A percentile compares a stretch with the other conserved stretches of the same genome.
phyloP scores from a whole-genome alignment of 2,888 invertebrate species.

The Diarsia rubi region DNA sequence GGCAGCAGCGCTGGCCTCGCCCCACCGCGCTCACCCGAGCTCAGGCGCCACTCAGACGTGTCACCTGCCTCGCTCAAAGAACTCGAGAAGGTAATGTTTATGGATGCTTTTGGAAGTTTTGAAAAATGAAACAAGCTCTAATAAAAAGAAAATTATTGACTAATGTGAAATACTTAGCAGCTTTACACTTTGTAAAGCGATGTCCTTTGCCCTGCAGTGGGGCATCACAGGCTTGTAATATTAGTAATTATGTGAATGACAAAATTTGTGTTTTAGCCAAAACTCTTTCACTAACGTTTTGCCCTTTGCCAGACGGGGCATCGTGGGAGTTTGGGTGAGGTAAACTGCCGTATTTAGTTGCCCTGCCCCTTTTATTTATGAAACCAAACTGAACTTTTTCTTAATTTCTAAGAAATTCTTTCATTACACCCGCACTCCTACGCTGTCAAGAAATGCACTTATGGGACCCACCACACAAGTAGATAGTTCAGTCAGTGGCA shows the following conservation, averaged over 20 bases:
- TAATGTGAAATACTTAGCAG: neutral
- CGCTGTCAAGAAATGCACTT: constrained; percentile 39
- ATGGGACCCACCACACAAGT: constrained; percentile 34
- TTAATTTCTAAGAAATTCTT: constrained; percentile 21
- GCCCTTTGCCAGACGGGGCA: constrained; percentile 48
- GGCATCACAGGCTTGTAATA: neutral
- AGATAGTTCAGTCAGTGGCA: constrained; percentile 37
- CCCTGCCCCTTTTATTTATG: constrained; percentile 35
- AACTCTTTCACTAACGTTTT: constrained; percentile 29
- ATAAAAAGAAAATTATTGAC: neutral
- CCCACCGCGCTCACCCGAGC: constrained; percentile 96
- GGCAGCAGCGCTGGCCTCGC: constrained; percentile 92
- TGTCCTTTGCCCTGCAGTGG: neutral
- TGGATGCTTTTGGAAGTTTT: constrained; percentile 24
- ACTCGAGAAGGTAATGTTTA: constrained; percentile 94
- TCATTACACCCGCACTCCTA: constrained; percentile 48
- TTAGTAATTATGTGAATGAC: neutral
- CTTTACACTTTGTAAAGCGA: neutral
- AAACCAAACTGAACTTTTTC: constrained; percentile 28
- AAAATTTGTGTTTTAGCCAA: constrained; percentile 8
- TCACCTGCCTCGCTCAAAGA: constrained; percentile 97
- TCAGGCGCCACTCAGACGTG: constrained; percentile 96
- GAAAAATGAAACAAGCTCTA: neutral
- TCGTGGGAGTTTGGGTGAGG: constrained; percentile 54
- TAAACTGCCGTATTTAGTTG: constrained; percentile 38